Conservation (phyloP, 2,888 invertebrate genomes). For the Trichogramma evanescens region DNA sequence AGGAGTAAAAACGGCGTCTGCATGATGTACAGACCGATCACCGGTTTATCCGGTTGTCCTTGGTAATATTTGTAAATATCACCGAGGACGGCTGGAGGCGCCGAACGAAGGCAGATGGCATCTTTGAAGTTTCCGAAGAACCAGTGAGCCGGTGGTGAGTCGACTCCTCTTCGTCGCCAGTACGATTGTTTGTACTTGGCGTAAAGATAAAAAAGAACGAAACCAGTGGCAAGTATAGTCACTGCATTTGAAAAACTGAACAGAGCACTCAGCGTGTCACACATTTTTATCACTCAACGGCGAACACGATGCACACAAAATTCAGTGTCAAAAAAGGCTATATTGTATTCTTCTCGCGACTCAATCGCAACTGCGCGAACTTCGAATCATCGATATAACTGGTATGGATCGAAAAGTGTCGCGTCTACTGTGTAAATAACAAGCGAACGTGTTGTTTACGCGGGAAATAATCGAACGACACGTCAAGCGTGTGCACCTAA, state of each 20-base stretch:
- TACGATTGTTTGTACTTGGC: slow-evolving; percentile 31
- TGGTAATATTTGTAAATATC: slow-evolving; percentile 27
- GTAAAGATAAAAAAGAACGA: slow-evolving; percentile 16
- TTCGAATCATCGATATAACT: too few species aligned
- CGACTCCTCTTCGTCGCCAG: slow-evolving; percentile 32
- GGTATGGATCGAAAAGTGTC: too few species aligned
- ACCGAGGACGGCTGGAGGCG: slow-evolving; percentile 29
- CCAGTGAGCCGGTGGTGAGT: slow-evolving; percentile 25
- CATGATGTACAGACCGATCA: slow-evolving; percentile 48
- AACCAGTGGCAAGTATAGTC: slow-evolving; percentile 4
- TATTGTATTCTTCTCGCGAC: too few species aligned
- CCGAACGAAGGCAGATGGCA: slow-evolving; percentile 28
- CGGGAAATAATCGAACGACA: too few species aligned
- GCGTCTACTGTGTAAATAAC: too few species aligned
- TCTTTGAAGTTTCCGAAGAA: slow-evolving; percentile 35
- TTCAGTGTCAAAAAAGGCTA: too few species aligned
- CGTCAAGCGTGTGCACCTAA: too few species aligned
- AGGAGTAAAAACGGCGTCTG: slow-evolving; percentile 47
- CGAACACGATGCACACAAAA: too few species aligned
- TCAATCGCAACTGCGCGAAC: too few species aligned
- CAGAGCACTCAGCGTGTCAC: too few species aligned
- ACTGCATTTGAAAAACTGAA: not conserved
- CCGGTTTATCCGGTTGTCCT: slow-evolving; percentile 28
- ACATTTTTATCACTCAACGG: too few species aligned
- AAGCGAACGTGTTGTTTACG: too few species aligned